Conservation (phyloP, 2,888 invertebrate genomes). For the Spatulosminthurus flaviceps region DNA sequence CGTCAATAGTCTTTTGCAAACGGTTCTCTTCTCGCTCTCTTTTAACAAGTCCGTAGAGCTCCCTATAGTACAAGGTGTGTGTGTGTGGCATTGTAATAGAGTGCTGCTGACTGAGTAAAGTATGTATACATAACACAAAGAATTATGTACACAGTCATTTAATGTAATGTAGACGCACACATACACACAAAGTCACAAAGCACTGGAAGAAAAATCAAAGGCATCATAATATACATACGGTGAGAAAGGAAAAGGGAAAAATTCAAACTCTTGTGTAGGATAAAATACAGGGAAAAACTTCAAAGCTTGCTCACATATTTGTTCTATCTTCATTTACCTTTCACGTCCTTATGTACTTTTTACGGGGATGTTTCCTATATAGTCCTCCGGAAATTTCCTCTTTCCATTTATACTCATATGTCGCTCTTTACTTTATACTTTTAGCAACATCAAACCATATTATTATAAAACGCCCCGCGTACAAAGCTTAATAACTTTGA, state of each 20-base stretch:
- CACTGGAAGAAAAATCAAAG: neutral
- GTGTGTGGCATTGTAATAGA: neutral
- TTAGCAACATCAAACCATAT: no score
- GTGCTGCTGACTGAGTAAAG: neutral
- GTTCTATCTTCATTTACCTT: constrained; percentile 47
- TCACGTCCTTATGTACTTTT: neutral
- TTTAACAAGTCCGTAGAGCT: no score
- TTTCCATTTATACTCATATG: neutral
- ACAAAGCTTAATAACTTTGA: no score
- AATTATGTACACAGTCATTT: constrained; percentile 14
- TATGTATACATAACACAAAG: neutral
- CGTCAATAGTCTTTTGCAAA: no score
- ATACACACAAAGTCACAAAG: neutral
- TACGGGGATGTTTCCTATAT: neutral
- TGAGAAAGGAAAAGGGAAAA: constrained; percentile 18
- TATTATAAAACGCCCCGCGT: no score
- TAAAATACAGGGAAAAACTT: constrained; percentile 36
- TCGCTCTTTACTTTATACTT: no score
- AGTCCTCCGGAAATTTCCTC: neutral
- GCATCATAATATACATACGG: neutral
- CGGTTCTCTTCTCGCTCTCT: no score
- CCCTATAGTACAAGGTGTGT: neutral
- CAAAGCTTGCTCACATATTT: constrained; percentile 48
- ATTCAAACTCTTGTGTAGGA: neutral
- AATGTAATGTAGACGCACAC: constrained; percentile 16